phyloP scores from a whole-genome alignment of 2,888 invertebrate genomes.

The Tetranychus piercei region DNA sequence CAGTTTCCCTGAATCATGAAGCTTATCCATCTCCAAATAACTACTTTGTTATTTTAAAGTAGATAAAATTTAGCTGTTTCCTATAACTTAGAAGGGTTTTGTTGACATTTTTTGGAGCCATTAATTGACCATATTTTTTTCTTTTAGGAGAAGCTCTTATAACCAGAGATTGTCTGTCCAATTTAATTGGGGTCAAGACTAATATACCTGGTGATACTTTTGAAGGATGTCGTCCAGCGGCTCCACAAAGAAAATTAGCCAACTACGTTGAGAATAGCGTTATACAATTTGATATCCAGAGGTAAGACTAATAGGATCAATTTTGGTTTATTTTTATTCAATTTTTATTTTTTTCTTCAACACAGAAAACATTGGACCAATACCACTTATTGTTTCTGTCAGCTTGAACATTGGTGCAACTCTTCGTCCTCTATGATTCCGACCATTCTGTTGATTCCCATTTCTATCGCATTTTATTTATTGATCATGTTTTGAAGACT shows the following conservation, averaged over 20 bases:
- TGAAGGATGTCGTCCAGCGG: constrained; percentile 67
- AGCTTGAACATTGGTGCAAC: constrained; percentile 77
- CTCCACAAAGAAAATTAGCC: constrained; percentile 54
- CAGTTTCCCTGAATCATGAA: background rate
- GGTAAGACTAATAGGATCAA: constrained; percentile 1
- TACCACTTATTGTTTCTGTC: constrained; percentile 72
- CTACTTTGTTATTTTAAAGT: too few species aligned
- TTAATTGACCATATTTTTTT: background rate
- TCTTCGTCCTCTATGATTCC: constrained; percentile 1
- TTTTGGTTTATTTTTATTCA: background rate
- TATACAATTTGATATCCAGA: constrained; percentile 59
- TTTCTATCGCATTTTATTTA: background rate
- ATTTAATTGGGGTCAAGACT: constrained; percentile 52
- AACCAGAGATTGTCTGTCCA: constrained; percentile 66
- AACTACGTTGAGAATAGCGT: constrained; percentile 73
- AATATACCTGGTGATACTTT: constrained; percentile 80
- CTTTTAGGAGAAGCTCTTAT: constrained; percentile 53
- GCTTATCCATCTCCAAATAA: background rate
- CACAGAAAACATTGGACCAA: constrained; percentile 46
- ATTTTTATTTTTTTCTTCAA: background rate
- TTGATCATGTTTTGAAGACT: background rate
- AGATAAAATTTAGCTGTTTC: too few species aligned
- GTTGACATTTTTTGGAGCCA: background rate
- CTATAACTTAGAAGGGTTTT: too few species aligned
- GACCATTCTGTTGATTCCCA: background rate